These are phyloP conservation scores for Pentalonia nigronervosa DNA, from an alignment of 1,140 invertebrate genomes.

Conservation along the genomic window DNA sequence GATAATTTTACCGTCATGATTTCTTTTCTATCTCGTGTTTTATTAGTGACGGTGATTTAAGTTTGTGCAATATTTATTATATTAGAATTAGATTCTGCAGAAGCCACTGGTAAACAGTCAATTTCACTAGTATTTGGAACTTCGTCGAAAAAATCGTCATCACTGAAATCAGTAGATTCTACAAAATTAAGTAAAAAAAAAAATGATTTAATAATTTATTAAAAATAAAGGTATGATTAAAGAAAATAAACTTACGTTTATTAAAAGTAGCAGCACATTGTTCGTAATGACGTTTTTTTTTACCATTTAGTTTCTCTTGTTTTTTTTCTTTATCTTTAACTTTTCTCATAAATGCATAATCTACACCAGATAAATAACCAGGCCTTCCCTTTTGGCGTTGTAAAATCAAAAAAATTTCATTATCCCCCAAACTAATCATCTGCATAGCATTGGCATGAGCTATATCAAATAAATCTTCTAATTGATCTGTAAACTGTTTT, in stretches of 20 bases:
- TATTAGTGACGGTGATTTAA: background rate
- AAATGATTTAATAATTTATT: background rate
- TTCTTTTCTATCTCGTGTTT: slow-evolving; percentile 55
- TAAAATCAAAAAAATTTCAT: background rate
- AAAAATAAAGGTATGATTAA: background rate
- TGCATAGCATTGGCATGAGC: slow-evolving; percentile 60
- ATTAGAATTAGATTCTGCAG: background rate
- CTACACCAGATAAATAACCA: background rate
- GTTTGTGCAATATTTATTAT: background rate
- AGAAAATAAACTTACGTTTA: background rate
- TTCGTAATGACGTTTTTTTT: slow-evolving; percentile 5
- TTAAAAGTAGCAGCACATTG: background rate
- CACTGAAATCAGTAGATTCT: background rate
- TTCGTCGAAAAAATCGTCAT: background rate
- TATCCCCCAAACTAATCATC: slow-evolving; percentile 46
- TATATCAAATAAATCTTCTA: slow-evolving; percentile 62
- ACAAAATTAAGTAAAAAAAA: background rate
- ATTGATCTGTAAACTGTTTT: slow-evolving; percentile 57
- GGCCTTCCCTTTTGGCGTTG: background rate
- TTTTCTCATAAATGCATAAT: background rate
- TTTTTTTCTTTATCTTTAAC: background rate
- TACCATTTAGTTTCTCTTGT: background rate
- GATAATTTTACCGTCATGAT: slow-evolving; percentile 59
- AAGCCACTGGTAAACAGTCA: background rate
- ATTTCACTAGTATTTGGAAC: background rate